Evolutionary conservation across 1,140 invertebrate species (phyloP), one percentile per base, ranked within the genome.

Genomic region (Microplitis mediator): DNA sequence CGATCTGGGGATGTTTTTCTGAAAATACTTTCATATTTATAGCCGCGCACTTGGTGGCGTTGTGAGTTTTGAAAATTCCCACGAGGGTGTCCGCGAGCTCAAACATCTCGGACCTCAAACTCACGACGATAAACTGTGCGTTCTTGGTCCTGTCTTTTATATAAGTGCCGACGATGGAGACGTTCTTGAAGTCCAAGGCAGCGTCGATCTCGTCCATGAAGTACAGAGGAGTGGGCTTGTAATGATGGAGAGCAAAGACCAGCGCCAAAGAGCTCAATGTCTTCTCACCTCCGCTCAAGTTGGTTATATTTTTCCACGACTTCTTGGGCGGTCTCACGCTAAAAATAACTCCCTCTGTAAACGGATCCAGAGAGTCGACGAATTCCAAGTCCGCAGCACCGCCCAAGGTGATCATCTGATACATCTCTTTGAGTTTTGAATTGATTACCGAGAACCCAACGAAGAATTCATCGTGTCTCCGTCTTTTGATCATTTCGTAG

Each of bases 151-250:
- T 88, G 81, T 99, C 95, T 89, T 99, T 99, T 31, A 99, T 97
- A 84, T 99, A 99, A 86, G 98, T 94, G 0, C 93, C 98, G n/a
- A 99, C 95, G 76, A 99, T 99, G 1, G 97, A 98, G 0, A 99
- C 98, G 85, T 99, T 99, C 84, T 98, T 98, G 78, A 98, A 99
- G 86, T 99, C 98, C 4, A 99, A 87, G 0, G 98, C 98, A 4
- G 98, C 98, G 86, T 99, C 98, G 74, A 99, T 99, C 88, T 99
- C 98, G 81, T 99, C 98, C 98, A 99, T 99, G 36, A 95, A 97
- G 83, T 99, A 99, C 0, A 99, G 85, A 0, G 98, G 98, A 1
- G 97, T 98, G 0, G 98, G 98, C 81, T 98, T 98, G 84, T 98
- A 99, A 84, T 99, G 96, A 88, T 99, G 98, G 1, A 99, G 85